A percentile compares a stretch with the other conserved stretches of the same genome.
Evolutionary conservation across 1,140 invertebrate species (phyloP).

Genomic region (Trachelipus rathkii): DNA sequence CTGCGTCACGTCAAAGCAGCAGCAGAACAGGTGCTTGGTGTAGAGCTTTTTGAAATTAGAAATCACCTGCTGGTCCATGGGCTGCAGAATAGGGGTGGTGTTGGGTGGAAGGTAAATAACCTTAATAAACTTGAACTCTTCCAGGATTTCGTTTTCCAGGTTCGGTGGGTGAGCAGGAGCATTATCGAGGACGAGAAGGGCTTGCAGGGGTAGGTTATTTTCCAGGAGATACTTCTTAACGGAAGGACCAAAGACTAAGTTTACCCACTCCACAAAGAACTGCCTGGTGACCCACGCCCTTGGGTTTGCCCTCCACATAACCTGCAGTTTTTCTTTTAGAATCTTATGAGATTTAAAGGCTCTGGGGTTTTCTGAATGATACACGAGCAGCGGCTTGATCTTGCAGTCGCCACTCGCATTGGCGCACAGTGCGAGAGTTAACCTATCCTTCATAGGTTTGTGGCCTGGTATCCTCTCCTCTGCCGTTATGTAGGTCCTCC

Average conservation of each 20-base stretch:
- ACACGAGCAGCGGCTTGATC: too few relatives aligned
- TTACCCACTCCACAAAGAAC: conserved; percentile 29
- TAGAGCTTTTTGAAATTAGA: conserved; percentile 41
- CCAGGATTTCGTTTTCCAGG: conserved; percentile 22
- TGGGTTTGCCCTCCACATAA: neutral
- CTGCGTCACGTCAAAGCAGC: conserved; percentile 35
- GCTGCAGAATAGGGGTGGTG: conserved; percentile 30
- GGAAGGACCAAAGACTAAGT: conserved; percentile 24
- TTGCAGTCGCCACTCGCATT: too few relatives aligned
- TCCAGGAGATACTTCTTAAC: conserved; percentile 27
- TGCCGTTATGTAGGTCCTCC: neutral
- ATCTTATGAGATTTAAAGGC: too few relatives aligned
- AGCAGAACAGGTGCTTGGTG: conserved; percentile 30
- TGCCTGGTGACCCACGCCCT: neutral
- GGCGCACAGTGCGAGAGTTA: too few relatives aligned
- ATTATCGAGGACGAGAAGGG: conserved; percentile 22
- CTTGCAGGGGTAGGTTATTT: conserved; percentile 27
- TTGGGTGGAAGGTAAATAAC: conserved; percentile 37
- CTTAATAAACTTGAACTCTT: conserved; percentile 39
- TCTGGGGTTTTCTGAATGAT: too few relatives aligned
- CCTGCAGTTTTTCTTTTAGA: neutral
- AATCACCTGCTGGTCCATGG: conserved; percentile 1
- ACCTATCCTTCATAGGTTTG: too few relatives aligned
- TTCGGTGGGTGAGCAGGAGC: conserved; percentile 19
- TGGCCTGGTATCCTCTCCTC: neutral